phyloP scores from a whole-genome alignment of 2,888 invertebrate species.

The Drosophila paramelanica region DNA sequence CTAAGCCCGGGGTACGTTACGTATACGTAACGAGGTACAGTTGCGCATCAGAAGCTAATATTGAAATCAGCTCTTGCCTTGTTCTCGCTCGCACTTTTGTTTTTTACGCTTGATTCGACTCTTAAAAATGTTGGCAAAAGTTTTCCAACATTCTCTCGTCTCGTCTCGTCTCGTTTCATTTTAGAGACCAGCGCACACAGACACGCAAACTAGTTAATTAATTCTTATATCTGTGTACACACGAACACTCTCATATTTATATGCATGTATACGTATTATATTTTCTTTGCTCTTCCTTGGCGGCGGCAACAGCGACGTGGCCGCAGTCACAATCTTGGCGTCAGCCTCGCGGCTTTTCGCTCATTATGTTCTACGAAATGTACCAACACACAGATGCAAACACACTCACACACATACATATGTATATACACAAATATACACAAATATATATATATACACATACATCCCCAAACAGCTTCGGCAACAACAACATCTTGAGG shows the following conservation, averaged over 20 bases:
- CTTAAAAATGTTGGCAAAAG: slow-evolving; percentile 43
- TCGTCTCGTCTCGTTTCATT: slow-evolving; percentile 28
- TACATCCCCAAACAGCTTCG: slow-evolving; percentile 8
- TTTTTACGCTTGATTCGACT: slow-evolving; percentile 17
- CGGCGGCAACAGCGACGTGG: slow-evolving; percentile 8
- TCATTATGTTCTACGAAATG: slow-evolving; percentile 38
- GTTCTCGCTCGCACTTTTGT: slow-evolving; percentile 26
- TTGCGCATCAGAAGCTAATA: slow-evolving; percentile 36
- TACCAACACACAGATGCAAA: slow-evolving; percentile 6
- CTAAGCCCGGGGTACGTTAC: slow-evolving; percentile 8
- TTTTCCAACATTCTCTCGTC: slow-evolving; percentile 29
- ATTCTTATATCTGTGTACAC: slow-evolving; percentile 2
- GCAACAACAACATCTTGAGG: slow-evolving; percentile 21
- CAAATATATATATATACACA: slow-evolving; percentile 2
- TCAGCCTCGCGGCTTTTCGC: slow-evolving; percentile 58
- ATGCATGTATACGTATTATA: slow-evolving; percentile 3
- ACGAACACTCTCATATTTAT: not conserved
- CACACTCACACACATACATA: slow-evolving; percentile 5
- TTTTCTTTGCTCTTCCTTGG: slow-evolving; percentile 41
- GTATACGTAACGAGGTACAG: slow-evolving; percentile 43
- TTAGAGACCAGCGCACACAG: slow-evolving; percentile 1
- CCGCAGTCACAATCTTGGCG: slow-evolving; percentile 41
- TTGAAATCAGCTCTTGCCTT: slow-evolving; percentile 9
- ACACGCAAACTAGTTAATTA: slow-evolving; percentile 14
- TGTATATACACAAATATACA: slow-evolving; percentile 3